phyloP scores from a whole-genome alignment of 2,888 invertebrate species.

The Unio pictorum region DNA sequence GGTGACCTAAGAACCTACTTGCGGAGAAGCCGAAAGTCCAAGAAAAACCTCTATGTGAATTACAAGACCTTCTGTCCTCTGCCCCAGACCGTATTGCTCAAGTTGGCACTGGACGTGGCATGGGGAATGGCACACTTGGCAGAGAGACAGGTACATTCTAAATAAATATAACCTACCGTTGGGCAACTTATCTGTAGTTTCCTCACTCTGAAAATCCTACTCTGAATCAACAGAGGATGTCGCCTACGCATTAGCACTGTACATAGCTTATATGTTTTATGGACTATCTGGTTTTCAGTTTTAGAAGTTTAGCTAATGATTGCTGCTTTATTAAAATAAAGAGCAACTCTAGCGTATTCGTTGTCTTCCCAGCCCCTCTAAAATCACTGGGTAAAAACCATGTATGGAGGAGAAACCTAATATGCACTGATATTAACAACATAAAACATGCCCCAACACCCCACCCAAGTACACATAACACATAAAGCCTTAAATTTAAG shows the following conservation, averaged over 20 bases:
- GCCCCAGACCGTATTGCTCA: slow-evolving; percentile 49
- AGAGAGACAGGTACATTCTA: slow-evolving; percentile 54
- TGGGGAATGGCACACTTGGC: slow-evolving; percentile 58
- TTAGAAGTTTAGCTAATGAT: too few relatives aligned
- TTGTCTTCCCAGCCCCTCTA: too few relatives aligned
- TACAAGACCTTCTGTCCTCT: slow-evolving; percentile 39
- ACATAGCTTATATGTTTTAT: not conserved
- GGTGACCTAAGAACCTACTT: slow-evolving; percentile 61
- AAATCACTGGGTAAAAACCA: too few relatives aligned
- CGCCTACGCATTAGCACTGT: not conserved
- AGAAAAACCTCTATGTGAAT: slow-evolving; percentile 54
- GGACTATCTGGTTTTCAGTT: too few relatives aligned
- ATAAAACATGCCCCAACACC: too few relatives aligned
- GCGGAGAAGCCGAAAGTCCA: slow-evolving; percentile 52
- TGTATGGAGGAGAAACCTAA: too few relatives aligned
- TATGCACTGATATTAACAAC: too few relatives aligned
- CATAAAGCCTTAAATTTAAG: too few relatives aligned
- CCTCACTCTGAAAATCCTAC: not conserved
- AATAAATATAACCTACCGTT: not conserved
- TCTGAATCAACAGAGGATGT: not conserved
- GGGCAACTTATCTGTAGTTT: too few relatives aligned
- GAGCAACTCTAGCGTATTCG: too few relatives aligned
- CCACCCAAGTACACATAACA: too few relatives aligned
- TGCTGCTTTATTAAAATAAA: too few relatives aligned
- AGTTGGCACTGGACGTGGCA: slow-evolving; percentile 56